Evolutionary conservation across 2,888 invertebrate species (phyloP), one percentile per base, ranked within the genome.

Genomic region (Monochamus alternatus): DNA sequence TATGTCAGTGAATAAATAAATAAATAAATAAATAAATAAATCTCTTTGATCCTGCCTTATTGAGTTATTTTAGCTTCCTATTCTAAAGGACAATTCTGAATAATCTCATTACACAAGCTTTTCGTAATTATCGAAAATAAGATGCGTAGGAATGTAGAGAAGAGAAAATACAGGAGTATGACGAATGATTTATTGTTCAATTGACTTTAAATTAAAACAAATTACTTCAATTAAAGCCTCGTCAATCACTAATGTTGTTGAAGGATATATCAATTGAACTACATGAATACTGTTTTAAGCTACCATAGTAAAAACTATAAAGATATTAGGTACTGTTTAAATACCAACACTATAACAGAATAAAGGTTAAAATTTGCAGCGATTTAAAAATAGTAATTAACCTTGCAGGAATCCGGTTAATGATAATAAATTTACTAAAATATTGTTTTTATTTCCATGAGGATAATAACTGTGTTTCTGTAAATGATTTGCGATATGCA

Each of bases 241-340:
- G 43, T 63, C n/a, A 63, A 43, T 63, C 62, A 43, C n/a, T 63
- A 63, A 63, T 63, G 62, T 63, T 3, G 43, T 38, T 43, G 43
- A 63, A 63, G 62, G 62, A 43, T 43, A 63, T 43, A 43, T 63
- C 14, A 63, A 63, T 5, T 63, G 12, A 62, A 62, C n/a, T 63
- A 63, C 43, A 62, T 32, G 62, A 43, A 63, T 63, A 43, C 43
- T 63, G 62, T 14, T 63, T 63, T 63, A 63, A 63, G n/a, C 43
- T 43, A 9, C 14, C n/a, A 10, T 5, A 63, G 9, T 43, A 63
- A n/a, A 62, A 38, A 31, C 31, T 32, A 38, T 62, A 62, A 38
- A 62, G 10, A 62, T 62, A n/a, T 12, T 62, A 22, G 22, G 22
- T 22, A 62, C 12, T n/a, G 32, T 32, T 32, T 30, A 32, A 59